Percentiles rank a stretch among this genome's conserved stretches.
phyloP scores from a whole-genome alignment of 2,888 invertebrate genomes.

The Lithosia quadra region DNA sequence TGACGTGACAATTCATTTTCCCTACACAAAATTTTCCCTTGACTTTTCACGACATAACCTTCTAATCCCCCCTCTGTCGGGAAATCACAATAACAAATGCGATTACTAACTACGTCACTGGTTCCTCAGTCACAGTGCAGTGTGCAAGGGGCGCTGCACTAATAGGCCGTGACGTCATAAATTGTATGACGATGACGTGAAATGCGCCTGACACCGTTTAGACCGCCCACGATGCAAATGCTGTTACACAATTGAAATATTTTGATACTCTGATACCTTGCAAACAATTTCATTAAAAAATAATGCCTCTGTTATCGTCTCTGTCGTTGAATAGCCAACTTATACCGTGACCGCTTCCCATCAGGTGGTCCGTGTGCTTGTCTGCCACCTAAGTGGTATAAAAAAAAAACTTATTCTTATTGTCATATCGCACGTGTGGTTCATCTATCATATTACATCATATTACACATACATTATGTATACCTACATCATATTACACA shows the following conservation, averaged over 20 bases:
- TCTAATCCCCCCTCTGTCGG: constrained; percentile 23
- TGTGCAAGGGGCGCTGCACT: constrained; percentile 46
- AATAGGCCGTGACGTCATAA: constrained; percentile 65
- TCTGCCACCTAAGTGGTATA: too few relatives aligned
- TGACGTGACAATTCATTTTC: constrained; percentile 18
- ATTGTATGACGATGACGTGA: constrained; percentile 42
- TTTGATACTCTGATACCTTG: too few relatives aligned
- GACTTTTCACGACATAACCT: constrained; percentile 24
- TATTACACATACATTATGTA: too few relatives aligned
- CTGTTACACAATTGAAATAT: constrained; percentile 14
- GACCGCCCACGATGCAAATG: constrained; percentile 37
- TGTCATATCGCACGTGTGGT: too few relatives aligned
- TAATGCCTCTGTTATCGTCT: too few relatives aligned
- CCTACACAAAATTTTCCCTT: constrained; percentile 13
- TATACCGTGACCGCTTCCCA: too few relatives aligned
- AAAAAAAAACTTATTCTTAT: too few relatives aligned
- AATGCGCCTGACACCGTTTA: constrained; percentile 35
- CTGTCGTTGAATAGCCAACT: too few relatives aligned
- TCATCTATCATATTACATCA: too few relatives aligned
- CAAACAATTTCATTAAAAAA: too few relatives aligned
- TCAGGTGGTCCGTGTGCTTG: too few relatives aligned
- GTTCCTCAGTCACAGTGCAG: constrained; percentile 44
- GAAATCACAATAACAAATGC: constrained; percentile 51
- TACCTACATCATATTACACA: too few relatives aligned
- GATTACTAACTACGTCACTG: constrained; percentile 52